These are phyloP conservation scores for Hipposideros larvatus DNA, from an alignment of 2,797 vertebrate species.

Conservation along the genomic window DNA sequence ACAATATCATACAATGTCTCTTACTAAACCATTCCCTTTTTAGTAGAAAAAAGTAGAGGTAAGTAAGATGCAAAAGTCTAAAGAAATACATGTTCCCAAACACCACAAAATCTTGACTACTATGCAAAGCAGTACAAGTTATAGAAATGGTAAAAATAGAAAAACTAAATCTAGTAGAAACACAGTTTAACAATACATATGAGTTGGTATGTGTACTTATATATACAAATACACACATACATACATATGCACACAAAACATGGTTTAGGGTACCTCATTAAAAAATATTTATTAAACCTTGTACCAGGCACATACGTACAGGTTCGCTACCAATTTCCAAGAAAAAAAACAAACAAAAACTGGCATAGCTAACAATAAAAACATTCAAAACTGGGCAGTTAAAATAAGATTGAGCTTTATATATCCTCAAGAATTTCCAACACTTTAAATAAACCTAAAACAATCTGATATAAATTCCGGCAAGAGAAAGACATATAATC, in stretches of 20 bases:
- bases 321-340: slow-evolving; percentile 2
- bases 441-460: slow-evolving; percentile 21
- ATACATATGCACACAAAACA: not conserved
- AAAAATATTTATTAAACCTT: not conserved
- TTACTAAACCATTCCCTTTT: slow-evolving; percentile 41
- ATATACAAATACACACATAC: slow-evolving; percentile 10
- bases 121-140: slow-evolving; percentile 4
- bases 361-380: not conserved
- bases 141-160: slow-evolving; percentile 55
- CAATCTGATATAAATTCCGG: not conserved
- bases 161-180: slow-evolving; percentile 42
- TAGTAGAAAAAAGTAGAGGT: slow-evolving; percentile 15
- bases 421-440: not conserved
- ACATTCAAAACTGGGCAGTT: not conserved
- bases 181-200: slow-evolving; percentile 1
- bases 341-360: not conserved
- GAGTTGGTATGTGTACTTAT: not conserved
- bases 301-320: not conserved
- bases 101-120: slow-evolving; percentile 27
- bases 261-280: not conserved
- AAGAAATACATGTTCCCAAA: slow-evolving; percentile 42
- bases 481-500: not conserved
- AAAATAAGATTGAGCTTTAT: not conserved
- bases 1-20: not conserved
- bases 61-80: not conserved